Base-by-base conservation (phyloP, 1,140 invertebrate genomes). In the Gerris buenoi region DNA sequence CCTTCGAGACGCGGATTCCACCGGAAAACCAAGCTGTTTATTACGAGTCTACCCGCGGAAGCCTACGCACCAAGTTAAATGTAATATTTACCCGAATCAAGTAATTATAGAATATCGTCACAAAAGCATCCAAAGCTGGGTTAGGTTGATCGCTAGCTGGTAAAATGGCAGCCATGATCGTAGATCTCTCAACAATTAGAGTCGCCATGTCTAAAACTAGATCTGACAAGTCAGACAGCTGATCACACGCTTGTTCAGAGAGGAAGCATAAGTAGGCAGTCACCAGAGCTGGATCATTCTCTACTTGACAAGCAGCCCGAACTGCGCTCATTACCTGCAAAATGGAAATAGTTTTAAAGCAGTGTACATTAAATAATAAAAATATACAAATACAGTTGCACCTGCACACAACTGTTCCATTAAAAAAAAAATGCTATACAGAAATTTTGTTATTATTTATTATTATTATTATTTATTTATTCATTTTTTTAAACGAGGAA, bases 131-230 rank as follows among this genome's bases (percentile, higher is more conserved):
- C 15, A 95, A 79, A 0, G 88, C 87, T 62, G 82, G 81, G 65
- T 80, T 77, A 69, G 84, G 76, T 71, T 79, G 75, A 69, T 82
- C 79, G 18, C 79, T 73, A 10, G 82, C 79, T 1, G 91, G 92
- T 23, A 96, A 78, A 66, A 97, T 88, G 64, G 89, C 86, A 29
- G 86, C 85, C 60, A 93, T 87, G 68, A 97, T 88, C 3, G 89
- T 91, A 69, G 87, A 89, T n/a, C 95, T 81, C 77, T 97, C 94
- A 22, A 97, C 93, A 63, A 98, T 88, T 60, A 97, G 79, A 71
- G 93, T 91, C 1, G 91, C 89, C 72, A 97, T 86, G 76, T 97
- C 93, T 76, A 88, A 79, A 0, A 85, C 83, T 25, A 87, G 76
- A 68, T 86, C 85, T 18, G 82, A 79, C 70, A 87, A 77, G 65